These are phyloP conservation scores for Phainopepla nitens DNA, from an alignment of 2,113 vertebrate genomes.

Conservation along the genomic window DNA sequence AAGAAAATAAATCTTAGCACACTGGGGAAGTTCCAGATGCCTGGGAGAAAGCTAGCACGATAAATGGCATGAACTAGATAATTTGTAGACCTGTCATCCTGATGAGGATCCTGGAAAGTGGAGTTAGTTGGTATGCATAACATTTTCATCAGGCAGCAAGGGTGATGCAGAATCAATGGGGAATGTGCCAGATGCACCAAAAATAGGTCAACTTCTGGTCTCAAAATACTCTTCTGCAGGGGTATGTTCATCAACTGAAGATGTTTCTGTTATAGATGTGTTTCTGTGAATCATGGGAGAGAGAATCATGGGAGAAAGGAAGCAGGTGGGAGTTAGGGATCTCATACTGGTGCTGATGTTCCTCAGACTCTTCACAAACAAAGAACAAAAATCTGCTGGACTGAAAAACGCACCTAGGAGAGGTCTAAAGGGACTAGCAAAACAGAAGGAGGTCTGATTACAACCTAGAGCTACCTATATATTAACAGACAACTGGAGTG, in stretches of 20 bases:
- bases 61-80: neutral
- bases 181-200: neutral
- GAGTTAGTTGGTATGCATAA: neutral
- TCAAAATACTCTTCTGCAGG: neutral
- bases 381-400: neutral
- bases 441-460: neutral
- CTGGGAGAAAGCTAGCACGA: neutral
- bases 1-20: constrained; percentile 12
- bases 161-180: neutral
- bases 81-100: neutral
- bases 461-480: neutral
- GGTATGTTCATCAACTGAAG: neutral
- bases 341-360: neutral
- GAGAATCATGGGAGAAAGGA: neutral
- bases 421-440: neutral
- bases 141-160: neutral
- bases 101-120: neutral
- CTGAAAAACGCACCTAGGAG: neutral
- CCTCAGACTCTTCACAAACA: neutral
- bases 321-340: neutral
- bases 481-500: neutral
- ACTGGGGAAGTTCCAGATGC: neutral
- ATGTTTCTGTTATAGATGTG: neutral
- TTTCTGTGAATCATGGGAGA: neutral
- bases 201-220: neutral